A percentile compares a stretch with the other conserved stretches of the same genome.
Evolutionary conservation across 2,797 vertebrate species (phyloP).

Genomic region (Lepus oiostolus): DNA sequence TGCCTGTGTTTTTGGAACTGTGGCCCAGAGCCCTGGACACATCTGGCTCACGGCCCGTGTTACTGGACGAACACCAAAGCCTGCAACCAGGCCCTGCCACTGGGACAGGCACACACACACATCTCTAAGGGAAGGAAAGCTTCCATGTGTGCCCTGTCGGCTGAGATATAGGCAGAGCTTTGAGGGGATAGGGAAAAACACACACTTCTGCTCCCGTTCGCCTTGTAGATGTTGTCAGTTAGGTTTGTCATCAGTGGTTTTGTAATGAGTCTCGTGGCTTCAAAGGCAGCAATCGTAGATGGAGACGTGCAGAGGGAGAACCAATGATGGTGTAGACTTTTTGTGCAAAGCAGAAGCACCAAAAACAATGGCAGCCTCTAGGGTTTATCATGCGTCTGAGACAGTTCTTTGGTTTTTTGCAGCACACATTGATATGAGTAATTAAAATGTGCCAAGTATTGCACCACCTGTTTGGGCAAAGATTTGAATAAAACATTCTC

Average conservation of each 20-base stretch:
- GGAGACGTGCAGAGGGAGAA: background rate
- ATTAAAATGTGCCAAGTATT: background rate
- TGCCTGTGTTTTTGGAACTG: conserved; percentile 66
- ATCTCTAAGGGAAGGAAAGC: conserved; percentile 26
- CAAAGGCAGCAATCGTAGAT: background rate
- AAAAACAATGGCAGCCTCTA: background rate
- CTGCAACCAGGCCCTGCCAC: conserved; percentile 42
- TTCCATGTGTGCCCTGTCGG: conserved; percentile 53
- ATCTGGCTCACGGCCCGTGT: conserved; percentile 63
- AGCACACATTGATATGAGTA: background rate
- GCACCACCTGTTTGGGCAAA: background rate
- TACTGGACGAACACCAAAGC: conserved; percentile 59
- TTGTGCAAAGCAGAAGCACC: background rate
- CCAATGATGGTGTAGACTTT: background rate
- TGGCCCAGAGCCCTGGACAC: conserved; percentile 49
- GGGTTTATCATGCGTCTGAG: background rate
- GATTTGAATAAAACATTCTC: background rate
- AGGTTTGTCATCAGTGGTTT: background rate
- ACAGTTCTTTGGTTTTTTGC: background rate
- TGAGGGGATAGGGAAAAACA: background rate
- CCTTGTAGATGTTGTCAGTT: background rate
- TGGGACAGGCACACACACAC: conserved; percentile 66
- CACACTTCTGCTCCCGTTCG: background rate
- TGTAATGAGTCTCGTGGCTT: background rate
- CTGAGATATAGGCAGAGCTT: conserved; percentile 60